Percentiles rank a stretch among this genome's conserved stretches.
Conservation (phyloP, 2,113 vertebrate genomes). For the Damaliscus lunatus region DNA sequence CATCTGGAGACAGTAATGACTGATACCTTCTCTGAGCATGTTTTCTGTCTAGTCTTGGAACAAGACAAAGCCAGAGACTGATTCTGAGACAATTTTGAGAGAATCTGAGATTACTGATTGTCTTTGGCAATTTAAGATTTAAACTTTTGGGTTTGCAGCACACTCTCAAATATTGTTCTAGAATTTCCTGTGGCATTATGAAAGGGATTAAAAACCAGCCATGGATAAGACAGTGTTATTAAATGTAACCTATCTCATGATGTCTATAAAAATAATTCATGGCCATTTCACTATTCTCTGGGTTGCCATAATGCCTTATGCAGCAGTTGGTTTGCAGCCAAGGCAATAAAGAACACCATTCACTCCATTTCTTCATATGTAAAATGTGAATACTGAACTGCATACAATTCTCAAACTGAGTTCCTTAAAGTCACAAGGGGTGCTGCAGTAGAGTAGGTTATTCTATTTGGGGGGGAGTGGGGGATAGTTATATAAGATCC, state of each 20-base stretch:
- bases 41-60: background rate
- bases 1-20: background rate
- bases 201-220: background rate
- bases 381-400: background rate
- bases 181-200: background rate
- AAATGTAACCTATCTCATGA: background rate
- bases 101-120: background rate
- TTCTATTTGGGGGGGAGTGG: rapidly evolving
- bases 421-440: background rate
- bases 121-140: background rate
- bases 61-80: background rate
- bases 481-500: background rate
- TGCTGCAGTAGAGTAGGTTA: background rate
- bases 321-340: background rate
- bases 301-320: background rate
- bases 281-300: background rate
- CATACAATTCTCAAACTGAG: background rate
- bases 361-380: background rate
- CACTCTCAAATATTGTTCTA: background rate
- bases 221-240: background rate
- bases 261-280: background rate
- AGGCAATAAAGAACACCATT: background rate
- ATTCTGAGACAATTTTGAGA: background rate
- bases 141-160: background rate
- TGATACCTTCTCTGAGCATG: background rate